Percentiles rank a stretch among this genome's conserved stretches.
Conservation (phyloP, 2,888 invertebrate genomes). For the Mylabris sibirica region DNA sequence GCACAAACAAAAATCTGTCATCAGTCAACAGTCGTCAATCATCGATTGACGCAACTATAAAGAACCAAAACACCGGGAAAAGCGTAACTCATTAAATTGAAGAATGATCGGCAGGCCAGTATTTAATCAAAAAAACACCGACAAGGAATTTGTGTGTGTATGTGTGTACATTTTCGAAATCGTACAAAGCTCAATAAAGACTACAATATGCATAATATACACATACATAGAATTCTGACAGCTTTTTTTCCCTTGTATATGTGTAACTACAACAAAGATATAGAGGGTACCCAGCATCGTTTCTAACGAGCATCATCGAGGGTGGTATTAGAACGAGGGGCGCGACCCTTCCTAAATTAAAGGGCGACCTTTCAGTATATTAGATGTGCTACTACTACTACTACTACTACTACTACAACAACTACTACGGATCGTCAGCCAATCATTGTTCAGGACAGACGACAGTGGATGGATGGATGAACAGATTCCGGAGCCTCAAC, state of each 20-base stretch:
- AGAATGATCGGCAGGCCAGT: conserved; percentile 2
- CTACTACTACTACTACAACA: too few relatives aligned
- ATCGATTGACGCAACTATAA: background rate
- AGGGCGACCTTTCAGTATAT: conserved; percentile 56
- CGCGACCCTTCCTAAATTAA: conserved; percentile 61
- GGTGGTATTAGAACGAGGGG: conserved; percentile 56
- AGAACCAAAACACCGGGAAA: background rate
- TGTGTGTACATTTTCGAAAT: conserved; percentile 20
- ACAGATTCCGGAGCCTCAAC: background rate
- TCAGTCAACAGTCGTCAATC: conserved; percentile 22
- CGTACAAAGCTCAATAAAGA: conserved; percentile 28
- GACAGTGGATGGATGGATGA: background rate
- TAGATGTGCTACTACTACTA: conserved; percentile 50
- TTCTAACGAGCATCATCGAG: conserved; percentile 59
- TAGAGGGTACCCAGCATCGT: conserved; percentile 47
- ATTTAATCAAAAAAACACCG: background rate
- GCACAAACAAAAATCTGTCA: background rate
- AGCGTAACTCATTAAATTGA: conserved; percentile 27
- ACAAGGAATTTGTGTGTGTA: too few relatives aligned
- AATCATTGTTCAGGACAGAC: conserved; percentile 37
- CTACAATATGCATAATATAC: conserved; percentile 37
- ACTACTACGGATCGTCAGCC: conserved; percentile 33
- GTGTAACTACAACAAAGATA: conserved; percentile 18
- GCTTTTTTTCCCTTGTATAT: conserved; percentile 45
- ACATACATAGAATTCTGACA: conserved; percentile 32